phyloP scores from a whole-genome alignment of 92 coral and sea anemone species.

The Porites evermanni region DNA sequence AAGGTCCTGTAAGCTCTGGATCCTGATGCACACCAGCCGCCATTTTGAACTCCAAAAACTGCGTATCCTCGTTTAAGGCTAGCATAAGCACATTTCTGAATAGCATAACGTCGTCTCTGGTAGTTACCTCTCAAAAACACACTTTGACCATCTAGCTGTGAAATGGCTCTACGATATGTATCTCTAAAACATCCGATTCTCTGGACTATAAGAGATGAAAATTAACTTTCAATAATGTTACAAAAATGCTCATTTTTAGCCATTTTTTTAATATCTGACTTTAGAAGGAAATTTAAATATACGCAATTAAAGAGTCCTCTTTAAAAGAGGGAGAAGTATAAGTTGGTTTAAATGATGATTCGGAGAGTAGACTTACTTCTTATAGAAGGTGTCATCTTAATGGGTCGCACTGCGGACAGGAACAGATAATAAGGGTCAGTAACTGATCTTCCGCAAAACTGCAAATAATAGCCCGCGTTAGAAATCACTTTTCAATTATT shows the following conservation, averaged over 20 bases:
- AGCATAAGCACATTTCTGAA: slow-evolving; percentile 29
- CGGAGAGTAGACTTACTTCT: slow-evolving; percentile 16
- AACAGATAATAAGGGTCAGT: background rate
- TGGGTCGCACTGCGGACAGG: slow-evolving; percentile 20
- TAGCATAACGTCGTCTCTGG: slow-evolving; percentile 27
- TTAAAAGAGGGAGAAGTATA: too few relatives aligned
- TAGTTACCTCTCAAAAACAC: slow-evolving; percentile 33
- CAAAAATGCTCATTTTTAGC: background rate
- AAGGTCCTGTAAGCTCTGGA: slow-evolving; percentile 37
- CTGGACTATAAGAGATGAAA: slow-evolving; percentile 3
- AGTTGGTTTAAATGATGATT: too few relatives aligned
- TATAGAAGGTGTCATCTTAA: slow-evolving; percentile 20
- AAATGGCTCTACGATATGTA: slow-evolving; percentile 59
- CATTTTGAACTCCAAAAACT: slow-evolving; percentile 39
- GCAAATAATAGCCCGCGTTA: too few relatives aligned
- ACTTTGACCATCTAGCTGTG: slow-evolving; percentile 39
- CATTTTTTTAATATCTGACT: background rate
- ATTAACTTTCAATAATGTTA: background rate
- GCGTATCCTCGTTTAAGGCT: slow-evolving; percentile 30
- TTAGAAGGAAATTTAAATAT: too few relatives aligned
- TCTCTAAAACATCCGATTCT: slow-evolving; percentile 63
- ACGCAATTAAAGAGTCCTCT: too few relatives aligned
- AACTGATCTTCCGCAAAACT: background rate
- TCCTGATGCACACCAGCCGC: slow-evolving; percentile 53
- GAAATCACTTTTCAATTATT: background rate